These are phyloP conservation scores for Tautogolabrus adspersus DNA, from an alignment of 2,113 vertebrate species.

Conservation along the genomic window DNA sequence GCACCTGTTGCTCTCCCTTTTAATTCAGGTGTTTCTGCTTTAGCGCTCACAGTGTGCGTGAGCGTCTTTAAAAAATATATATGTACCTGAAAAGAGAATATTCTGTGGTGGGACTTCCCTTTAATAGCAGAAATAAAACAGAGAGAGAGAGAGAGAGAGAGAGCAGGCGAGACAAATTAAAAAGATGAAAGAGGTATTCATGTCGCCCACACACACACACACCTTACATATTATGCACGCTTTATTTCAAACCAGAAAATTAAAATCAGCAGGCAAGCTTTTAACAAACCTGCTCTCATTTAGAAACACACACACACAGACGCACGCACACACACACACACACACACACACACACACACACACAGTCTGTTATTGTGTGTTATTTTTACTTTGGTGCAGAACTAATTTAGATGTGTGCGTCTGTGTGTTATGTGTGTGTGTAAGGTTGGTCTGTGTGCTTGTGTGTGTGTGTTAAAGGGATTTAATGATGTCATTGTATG, in stretches of 20 bases:
- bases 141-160: slow-evolving; percentile 6
- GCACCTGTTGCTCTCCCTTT: too few species aligned
- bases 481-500: slow-evolving; percentile 62
- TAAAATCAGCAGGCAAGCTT: slow-evolving; percentile 41
- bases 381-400: slow-evolving; percentile 26
- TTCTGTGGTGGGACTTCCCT: slow-evolving; percentile 1
- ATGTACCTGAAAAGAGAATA: too few species aligned
- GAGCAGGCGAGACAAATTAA: slow-evolving; percentile 37
- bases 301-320: not conserved
- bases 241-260: slow-evolving; percentile 43
- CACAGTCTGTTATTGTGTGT: slow-evolving; percentile 17
- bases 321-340: too few species aligned
- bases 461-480: slow-evolving; percentile 28
- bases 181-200: slow-evolving; percentile 18
- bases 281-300: slow-evolving; percentile 15
- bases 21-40: too few species aligned
- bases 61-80: too few species aligned
- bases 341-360: too few species aligned
- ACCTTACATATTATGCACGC: slow-evolving; percentile 3
- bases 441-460: not conserved
- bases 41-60: too few species aligned
- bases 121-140: slow-evolving; percentile 10
- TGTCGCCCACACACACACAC: slow-evolving; percentile 27
- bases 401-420: not conserved
- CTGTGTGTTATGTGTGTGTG: too few species aligned